A percentile compares a stretch with the other conserved stretches of the same genome.
Conservation (phyloP, 2,797 vertebrate genomes). For the Antennarius maculatus region DNA sequence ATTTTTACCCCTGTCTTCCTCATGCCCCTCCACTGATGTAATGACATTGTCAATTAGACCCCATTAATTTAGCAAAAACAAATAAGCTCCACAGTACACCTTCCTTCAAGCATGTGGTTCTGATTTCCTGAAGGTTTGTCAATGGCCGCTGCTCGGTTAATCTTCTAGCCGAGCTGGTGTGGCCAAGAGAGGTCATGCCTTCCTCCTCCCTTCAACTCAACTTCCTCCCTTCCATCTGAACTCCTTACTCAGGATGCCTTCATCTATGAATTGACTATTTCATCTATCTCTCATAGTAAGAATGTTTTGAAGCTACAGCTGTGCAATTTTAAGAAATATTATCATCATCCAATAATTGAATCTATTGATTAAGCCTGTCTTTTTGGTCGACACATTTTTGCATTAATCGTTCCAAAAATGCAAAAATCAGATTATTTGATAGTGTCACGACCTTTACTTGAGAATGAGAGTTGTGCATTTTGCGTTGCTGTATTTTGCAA, state of each 20-base stretch:
- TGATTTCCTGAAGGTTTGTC: constrained; percentile 85
- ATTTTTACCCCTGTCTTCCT: constrained; percentile 65
- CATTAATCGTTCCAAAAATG: not conserved
- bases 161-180: constrained; percentile 78
- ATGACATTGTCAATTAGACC: constrained; percentile 87
- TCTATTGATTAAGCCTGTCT: not conserved
- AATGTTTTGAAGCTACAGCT: not conserved
- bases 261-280: too few relatives aligned
- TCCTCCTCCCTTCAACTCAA: constrained; percentile 60
- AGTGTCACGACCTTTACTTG: not conserved
- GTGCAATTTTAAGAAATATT: not conserved
- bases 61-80: constrained; percentile 88
- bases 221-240: constrained; percentile 59
- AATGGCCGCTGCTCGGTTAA: constrained; percentile 80
- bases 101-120: constrained; percentile 82
- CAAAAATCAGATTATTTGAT: not conserved
- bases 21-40: constrained; percentile 76
- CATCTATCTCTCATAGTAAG: too few relatives aligned
- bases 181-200: constrained; percentile 75
- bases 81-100: constrained; percentile 80
- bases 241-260: constrained; percentile 39
- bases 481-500: not conserved
- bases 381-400: not conserved
- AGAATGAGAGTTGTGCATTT: not conserved
- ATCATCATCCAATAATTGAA: not conserved